Base-by-base conservation (phyloP, 2,888 invertebrate genomes). In the Meteorus cinctellus region DNA sequence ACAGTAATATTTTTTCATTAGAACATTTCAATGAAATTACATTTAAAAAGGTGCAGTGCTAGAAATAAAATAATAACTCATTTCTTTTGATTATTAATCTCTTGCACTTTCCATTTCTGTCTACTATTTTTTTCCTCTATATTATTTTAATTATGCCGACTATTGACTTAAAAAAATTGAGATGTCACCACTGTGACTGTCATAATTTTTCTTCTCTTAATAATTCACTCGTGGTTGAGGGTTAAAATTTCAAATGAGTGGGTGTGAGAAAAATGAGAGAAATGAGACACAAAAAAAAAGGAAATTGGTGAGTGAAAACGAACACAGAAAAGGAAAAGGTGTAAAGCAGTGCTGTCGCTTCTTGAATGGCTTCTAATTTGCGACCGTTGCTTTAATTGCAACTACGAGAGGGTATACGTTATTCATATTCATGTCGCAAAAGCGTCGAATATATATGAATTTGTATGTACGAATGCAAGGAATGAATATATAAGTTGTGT, bases 301-400 rank as follows among this genome's bases (percentile, higher is more conserved):
- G 79, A 76, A 29, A 2, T 8, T 24, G 4, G 27, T 5, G 24
- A 6, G 65, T 24, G 29, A 70, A 34, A 65, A 41, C 63, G 68
- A 75, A 55, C 69, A 72, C 72, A 75, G 69, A 71, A 65, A 27
- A 60, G 16, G 27, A 27, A 48, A 14, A 59, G 14, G 29, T n/a
- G 55, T 24, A 29, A 36, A 24, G 70, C 27, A 24, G 24, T 59
- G 41, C 62, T 71, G 62, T 71, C 60, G 41, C 63, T 75, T 75
- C 81, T 83, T 81, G 78, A 84, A 83, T 82, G 80, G 82, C 80
- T 83, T 81, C 82, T 81, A 84, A 84, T 84, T 85, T 82, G 81
- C 81, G 81, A 80, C 78, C 79, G 76, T 77, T 79, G 78, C 78
- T 72, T 82, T 80, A 82, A 83, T 82, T 80, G 81, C 80, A 70